Evolutionary conservation across 2,797 vertebrate genomes (phyloP), one percentile per base, ranked within the genome.

Genomic region (Hipposideros larvatus): DNA sequence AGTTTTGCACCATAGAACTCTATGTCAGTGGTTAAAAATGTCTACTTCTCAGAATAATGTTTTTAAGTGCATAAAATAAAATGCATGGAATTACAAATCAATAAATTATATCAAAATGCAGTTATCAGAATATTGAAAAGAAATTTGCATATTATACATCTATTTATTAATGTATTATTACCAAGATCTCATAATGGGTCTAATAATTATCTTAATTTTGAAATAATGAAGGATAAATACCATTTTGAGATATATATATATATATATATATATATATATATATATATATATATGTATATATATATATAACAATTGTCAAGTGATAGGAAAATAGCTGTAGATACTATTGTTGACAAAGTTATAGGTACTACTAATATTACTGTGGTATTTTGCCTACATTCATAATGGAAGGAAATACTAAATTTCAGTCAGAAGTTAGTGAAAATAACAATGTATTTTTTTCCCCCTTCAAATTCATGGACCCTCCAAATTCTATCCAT

Each of bases 161-260:
- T 96, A 46, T 78, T 90, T 37, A 31, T 55, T 34, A 31, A 83
- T 48, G 4, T 91, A n/a, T 74, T 70, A 51, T 48, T 78, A 51
- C 65, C 31, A 87, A 89, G 15, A 22, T 87, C 18, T 24, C 57
- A 16, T 87, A 28, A 3, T 92, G 11, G 24, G 8, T 83, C 4
- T 22, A 80, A 31, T 61, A 96, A 70, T 87, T 90, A 59, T 59
- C 53, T 71, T 92, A 53, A 90, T 79, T 93, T 95, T 95, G 15
- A 92, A 92, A 22, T 91, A 74, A 31, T 61, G 18, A 80, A 73
- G 2, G 14, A 79, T 66, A 88, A 48, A 86, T 34, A 28, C 8
- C 43, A 59, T 74, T 93, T 87, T 59, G 68, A 85, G 57, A 75
- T 59, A 24, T 57, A 31, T n/a, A 73, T 37, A 37, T 3, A 37